phyloP scores from a whole-genome alignment of 2,888 invertebrate species.

The Euspilapteryx auroguttella region DNA sequence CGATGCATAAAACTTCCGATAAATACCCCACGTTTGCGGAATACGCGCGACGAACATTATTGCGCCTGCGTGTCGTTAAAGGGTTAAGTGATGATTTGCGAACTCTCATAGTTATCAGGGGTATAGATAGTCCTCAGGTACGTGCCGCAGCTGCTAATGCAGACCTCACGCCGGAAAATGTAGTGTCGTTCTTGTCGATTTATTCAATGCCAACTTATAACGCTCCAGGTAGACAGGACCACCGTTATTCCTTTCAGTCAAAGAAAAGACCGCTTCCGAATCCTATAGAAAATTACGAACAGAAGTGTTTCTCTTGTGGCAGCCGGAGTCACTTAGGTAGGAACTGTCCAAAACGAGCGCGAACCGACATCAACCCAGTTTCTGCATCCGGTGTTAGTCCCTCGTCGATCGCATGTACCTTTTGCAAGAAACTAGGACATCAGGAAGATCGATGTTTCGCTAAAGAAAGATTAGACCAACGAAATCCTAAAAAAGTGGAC shows the following conservation, averaged over 20 bases:
- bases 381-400: background rate
- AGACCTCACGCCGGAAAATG: background rate
- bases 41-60: background rate
- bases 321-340: background rate
- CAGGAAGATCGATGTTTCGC: background rate
- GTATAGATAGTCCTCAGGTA: background rate
- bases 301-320: background rate
- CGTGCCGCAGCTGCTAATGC: background rate
- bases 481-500: background rate
- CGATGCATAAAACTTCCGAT: background rate
- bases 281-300: too few relatives aligned
- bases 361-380: too few relatives aligned
- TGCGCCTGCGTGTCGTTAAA: background rate
- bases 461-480: background rate
- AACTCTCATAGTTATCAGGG: background rate
- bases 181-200: conserved; percentile 1
- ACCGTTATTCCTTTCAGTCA: too few relatives aligned
- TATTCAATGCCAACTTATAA: background rate
- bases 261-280: too few relatives aligned
- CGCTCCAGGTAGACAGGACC: background rate
- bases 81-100: background rate
- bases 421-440: background rate
- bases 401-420: background rate
- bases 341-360: background rate
- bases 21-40: background rate